Evolutionary conservation across 2,888 invertebrate genomes (phyloP), one percentile per base, ranked within the genome.

Genomic region (Physocephala rufipes): DNA sequence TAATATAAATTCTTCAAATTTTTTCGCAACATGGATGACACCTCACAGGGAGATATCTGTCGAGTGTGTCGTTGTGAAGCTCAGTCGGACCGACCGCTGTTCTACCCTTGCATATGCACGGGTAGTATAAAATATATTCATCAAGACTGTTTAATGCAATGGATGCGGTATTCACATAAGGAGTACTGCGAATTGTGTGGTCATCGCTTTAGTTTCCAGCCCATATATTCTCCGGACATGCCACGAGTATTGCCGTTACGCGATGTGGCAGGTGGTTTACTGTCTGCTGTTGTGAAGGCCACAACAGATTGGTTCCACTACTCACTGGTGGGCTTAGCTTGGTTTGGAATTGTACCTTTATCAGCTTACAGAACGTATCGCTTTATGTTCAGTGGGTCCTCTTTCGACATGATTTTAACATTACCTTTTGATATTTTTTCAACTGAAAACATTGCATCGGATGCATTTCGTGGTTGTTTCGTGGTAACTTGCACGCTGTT

Each of bases 151-250:
- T 89, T 99, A 75, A 93, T 97, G 80, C 98, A 99, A 88, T 99
- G 99, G 99, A 95, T 99, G 91, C 92, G 97, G 76, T 99, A 99
- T 86, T 98, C 97, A 74, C 91, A 97, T 78, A 99, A 99, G 87
- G 99, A 99, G 86, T 97, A 96, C 84, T 99, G 99, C 88, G 99
- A 99, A 86, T 87, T 99, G 76, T 99, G 99, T 86, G 96, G 97
- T 74, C 95, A 99, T 87, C 91, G 96, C 73, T 99, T 99, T 87
- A 96, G 97, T 3, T 99, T 99, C 83, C 97, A 96, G 82, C 99
- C 99, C 36, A 99, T 99, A 79, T 99, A 99, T 87, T 96, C 98
- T n/a, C 96, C 98, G 36, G 99, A 99, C 85, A 99, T 99, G 99
- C 99, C 99, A n/a, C 91, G 97, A 74, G 90, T 98, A 73, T 88